Evolutionary conservation across 2,888 invertebrate species (phyloP), one percentile per base, ranked within the genome.

Genomic region (Rapana venosa): DNA sequence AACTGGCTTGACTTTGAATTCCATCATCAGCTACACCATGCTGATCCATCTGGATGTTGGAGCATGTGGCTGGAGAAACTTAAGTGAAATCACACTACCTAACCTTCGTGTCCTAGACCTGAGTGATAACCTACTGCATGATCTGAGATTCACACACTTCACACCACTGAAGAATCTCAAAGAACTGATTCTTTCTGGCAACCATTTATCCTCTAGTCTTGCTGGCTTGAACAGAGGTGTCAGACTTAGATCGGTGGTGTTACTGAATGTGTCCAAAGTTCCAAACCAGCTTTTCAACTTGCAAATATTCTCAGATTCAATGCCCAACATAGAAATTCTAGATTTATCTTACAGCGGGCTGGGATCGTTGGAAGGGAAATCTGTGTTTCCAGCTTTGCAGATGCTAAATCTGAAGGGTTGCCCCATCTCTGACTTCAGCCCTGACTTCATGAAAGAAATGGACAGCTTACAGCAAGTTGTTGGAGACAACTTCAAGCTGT

Each of bases 381-480:
- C n/a, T 13, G 20, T 58, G 13, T 84, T 58, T 58, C 15, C n/a
- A 13, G 58, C 35, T 15, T n/a, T 84, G 5, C 35, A 84, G 84
- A 15, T 15, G 15, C 20, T 84, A n/a, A 26, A 58, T 15, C 56
- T 58, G 13, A 26, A 22, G 20, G 84, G 84, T 58, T 84, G 84
- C n/a, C 58, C 30, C 26, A 17, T 84, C 5, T 84, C 13, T 8
- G 84, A 84, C 17, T 58, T 58, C 84, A 36, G 47, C 8, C 47
- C 35, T 47, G 47, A 81, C 36, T 81, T 81, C 47, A 36, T 81
- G 47, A 81, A 81, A 81, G 47, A 26, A 26, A 81, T 81, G 81
- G 17, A 35, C 20, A 0, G 4, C 4, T 36, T 81, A 20, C 35
- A 81, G 36, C 81, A 36, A 6, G 36, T 81, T 6, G 22, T 81